A percentile compares a stretch with the other conserved stretches of the same genome.
Conservation (phyloP, 1,140 invertebrate genomes). For the Drosophila quadrilineata region DNA sequence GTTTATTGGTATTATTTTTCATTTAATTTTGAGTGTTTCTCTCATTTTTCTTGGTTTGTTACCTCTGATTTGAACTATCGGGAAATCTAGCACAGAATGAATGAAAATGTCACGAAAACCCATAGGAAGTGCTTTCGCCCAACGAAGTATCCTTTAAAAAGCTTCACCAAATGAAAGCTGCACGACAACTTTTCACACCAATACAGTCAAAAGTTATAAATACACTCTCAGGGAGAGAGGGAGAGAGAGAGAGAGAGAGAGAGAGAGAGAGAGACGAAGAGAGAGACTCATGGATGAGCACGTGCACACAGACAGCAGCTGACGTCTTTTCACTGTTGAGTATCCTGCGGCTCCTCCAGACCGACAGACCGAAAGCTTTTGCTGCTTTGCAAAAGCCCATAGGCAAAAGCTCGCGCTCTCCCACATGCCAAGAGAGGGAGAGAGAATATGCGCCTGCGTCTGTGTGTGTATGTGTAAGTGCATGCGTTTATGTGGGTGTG, state of each 20-base stretch:
- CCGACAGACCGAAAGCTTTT: conserved; percentile 3
- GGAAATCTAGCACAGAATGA: conserved; percentile 80
- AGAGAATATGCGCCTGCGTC: neutral
- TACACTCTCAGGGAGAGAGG: neutral
- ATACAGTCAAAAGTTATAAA: conserved; percentile 9
- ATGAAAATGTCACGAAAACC: conserved; percentile 55
- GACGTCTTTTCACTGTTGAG: no score
- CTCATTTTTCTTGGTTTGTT: conserved; percentile 27
- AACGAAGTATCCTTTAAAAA: conserved; percentile 52
- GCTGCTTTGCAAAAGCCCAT: neutral
- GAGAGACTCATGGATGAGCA: neutral
- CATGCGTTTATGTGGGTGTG: neutral
- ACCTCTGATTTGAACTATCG: conserved; percentile 79
- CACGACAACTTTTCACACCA: conserved; percentile 2
- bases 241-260: neutral
- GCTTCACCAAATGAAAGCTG: conserved; percentile 35
- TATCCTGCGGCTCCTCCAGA: conserved; percentile 4
- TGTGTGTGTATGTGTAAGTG: neutral
- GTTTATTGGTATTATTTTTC: conserved; percentile 17
- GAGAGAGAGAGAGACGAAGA: neutral
- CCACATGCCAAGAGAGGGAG: neutral
- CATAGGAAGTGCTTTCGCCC: conserved; percentile 62
- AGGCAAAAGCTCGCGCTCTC: neutral
- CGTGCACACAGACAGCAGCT: conserved; percentile 9
- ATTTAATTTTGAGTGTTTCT: conserved; percentile 24